Evolutionary conservation across 2,113 vertebrate genomes (phyloP).

Genomic region (Dolichotis patagonum): DNA sequence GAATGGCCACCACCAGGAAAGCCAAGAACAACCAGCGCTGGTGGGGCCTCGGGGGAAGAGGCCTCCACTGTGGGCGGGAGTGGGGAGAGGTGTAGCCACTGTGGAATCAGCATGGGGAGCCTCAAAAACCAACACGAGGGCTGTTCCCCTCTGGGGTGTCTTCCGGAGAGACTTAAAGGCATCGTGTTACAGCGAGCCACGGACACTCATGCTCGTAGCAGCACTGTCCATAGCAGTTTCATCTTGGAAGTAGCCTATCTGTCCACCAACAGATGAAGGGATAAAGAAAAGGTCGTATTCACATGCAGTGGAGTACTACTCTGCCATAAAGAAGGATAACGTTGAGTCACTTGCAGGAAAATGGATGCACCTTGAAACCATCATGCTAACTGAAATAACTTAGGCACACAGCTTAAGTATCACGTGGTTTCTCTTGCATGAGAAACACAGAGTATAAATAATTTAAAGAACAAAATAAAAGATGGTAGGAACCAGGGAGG

Average conservation of each 20-base stretch:
- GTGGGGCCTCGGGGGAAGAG: neutral
- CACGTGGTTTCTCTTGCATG: neutral
- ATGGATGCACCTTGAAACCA: neutral
- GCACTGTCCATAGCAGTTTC: no score
- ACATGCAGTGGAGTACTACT: neutral
- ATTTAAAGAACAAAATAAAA: neutral
- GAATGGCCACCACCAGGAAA: neutral
- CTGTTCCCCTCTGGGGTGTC: neutral
- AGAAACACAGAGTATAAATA: neutral
- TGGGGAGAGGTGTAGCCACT: neutral
- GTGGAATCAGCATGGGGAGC: neutral
- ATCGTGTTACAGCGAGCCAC: neutral
- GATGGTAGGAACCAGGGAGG: neutral
- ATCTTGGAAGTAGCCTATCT: neutral
- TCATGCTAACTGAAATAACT: neutral
- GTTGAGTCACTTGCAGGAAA: neutral
- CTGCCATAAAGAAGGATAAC: neutral
- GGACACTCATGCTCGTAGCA: accelerated
- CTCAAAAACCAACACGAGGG: neutral
- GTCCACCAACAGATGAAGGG: neutral
- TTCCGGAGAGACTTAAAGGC: neutral
- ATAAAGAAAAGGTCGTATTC: neutral
- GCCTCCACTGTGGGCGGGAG: neutral
- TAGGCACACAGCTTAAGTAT: neutral
- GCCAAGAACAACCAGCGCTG: neutral